Evolutionary conservation across 2,888 invertebrate species (phyloP), one percentile per base, ranked within the genome.

Genomic region (Atethmia centrago): DNA sequence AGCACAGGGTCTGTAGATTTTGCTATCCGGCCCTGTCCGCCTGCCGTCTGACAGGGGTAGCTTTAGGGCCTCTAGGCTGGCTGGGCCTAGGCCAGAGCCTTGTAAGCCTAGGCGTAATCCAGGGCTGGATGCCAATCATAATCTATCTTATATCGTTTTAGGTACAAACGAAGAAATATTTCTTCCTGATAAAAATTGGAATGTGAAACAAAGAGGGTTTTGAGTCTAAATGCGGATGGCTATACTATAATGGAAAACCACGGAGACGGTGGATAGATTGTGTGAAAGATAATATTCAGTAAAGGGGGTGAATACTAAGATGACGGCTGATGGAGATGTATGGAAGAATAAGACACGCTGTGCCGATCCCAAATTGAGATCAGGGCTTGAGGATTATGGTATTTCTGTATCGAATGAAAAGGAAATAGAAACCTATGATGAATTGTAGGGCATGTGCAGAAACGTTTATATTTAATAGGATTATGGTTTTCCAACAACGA

Each of bases 211-310:
- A 42, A 55, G 16, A 70, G 69, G 12, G 10, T 31, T 53, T 67
- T 16, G 4, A 45, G 31, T 55, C 45, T 36, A 28, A 70, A 55
- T 55, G 55, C 36, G 21, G 36, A 51, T 49, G 74, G 25, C 42
- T 59, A 25, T 76, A n/a, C n/a, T n/a, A 25, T 74, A 56, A 66
- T 66, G 49, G 25, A 56, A 77, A 77, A 19, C 31, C 25, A 49
- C 31, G 21, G 21, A 31, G 31, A 56, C 21, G 47, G 40, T 8
- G 31, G 28, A 49, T 42, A 25, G 21, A 28, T 55, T 40, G 28
- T 40, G 28, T 49, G 40, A 64, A 56, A 65, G 47, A 47, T 36
- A 59, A 58, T 74, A 62, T 8, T 74, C 28, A 28, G 47, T 76
- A 47, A 55, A 47, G 40, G 36, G n/a, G 45, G 4, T 47, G 19